Conservation (phyloP, 2,888 invertebrate species). For the Phyllotreta striolata region DNA sequence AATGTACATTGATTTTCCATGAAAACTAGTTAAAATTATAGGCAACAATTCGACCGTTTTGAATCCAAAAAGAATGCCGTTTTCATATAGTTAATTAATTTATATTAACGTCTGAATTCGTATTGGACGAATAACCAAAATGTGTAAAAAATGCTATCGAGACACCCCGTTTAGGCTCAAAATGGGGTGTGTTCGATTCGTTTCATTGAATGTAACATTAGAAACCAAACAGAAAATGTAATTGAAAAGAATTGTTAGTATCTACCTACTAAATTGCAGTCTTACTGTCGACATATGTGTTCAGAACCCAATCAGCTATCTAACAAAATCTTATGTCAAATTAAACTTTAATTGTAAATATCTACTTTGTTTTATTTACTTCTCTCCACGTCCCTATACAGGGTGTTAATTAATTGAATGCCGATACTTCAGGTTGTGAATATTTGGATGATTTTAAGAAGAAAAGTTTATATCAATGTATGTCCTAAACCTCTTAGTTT, state of each 20-base stretch:
- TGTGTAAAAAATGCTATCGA: conserved; percentile 6
- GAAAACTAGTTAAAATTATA: background rate
- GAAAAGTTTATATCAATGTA: too few relatives aligned
- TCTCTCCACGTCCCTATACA: too few relatives aligned
- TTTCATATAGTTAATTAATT: conserved; percentile 5
- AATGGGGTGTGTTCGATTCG: conserved; percentile 51
- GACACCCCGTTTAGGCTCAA: conserved; percentile 57
- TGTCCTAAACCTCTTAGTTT: too few relatives aligned
- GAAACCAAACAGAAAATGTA: conserved; percentile 45
- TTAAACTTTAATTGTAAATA: conserved; percentile 49
- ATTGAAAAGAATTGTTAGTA: conserved; percentile 57
- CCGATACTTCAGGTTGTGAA: too few relatives aligned
- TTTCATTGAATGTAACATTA: conserved; percentile 41
- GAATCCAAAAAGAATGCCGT: conserved; percentile 13
- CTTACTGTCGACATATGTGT: conserved; percentile 62
- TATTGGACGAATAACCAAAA: conserved; percentile 5
- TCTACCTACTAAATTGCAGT: conserved; percentile 57
- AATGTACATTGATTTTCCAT: too few relatives aligned
- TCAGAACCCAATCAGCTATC: conserved; percentile 63
- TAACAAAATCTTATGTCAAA: conserved; percentile 59
- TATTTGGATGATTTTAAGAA: too few relatives aligned
- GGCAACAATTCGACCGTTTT: background rate
- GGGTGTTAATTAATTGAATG: too few relatives aligned
- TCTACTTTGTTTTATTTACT: conserved; percentile 8
- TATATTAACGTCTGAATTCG: conserved; percentile 10